Percentiles rank a stretch among this genome's conserved stretches.
Conservation (phyloP, 2,797 vertebrate genomes). For the Toxotes lorentzi region DNA sequence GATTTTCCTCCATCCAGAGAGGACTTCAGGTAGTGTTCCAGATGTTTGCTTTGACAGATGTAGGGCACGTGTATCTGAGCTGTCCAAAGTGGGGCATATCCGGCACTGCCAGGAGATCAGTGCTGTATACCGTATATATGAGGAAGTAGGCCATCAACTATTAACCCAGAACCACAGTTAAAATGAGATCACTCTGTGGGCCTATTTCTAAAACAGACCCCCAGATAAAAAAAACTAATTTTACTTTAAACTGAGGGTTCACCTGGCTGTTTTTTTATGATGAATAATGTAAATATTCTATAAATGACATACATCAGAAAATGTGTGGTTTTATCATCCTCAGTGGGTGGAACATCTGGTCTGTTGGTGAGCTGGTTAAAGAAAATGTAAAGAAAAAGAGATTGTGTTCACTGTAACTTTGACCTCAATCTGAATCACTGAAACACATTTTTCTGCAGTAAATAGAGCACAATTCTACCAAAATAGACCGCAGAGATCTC, state of each 20-base stretch:
- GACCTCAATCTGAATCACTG: slow-evolving; percentile 5
- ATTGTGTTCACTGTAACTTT: not conserved
- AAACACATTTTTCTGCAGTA: not conserved
- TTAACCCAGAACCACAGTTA: slow-evolving; percentile 58
- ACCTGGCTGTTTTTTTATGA: too few species aligned
- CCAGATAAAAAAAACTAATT: not conserved
- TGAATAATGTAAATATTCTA: not conserved
- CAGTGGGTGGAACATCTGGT: not conserved
- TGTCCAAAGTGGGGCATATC: slow-evolving; percentile 57
- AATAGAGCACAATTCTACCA: slow-evolving; percentile 20
- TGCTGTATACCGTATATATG: slow-evolving; percentile 30
- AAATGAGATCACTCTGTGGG: slow-evolving; percentile 7
- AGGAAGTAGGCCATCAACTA: slow-evolving; percentile 62
- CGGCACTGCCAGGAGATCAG: slow-evolving; percentile 29
- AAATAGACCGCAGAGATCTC: slow-evolving; percentile 19
- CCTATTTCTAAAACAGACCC: slow-evolving; percentile 2
- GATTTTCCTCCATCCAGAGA: slow-evolving; percentile 3
- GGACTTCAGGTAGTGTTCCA: slow-evolving; percentile 26
- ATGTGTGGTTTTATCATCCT: not conserved
- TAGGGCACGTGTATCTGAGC: slow-evolving; percentile 37
- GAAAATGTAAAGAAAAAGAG: not conserved
- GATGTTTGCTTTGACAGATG: slow-evolving; percentile 52
- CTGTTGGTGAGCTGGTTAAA: not conserved
- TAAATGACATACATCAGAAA: not conserved
- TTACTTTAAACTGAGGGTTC: too few species aligned